A percentile compares a stretch with the other conserved stretches of the same genome.
These are phyloP conservation scores for Pyralis farinalis DNA, from an alignment of 2,888 invertebrate genomes.

Conservation along the genomic window DNA sequence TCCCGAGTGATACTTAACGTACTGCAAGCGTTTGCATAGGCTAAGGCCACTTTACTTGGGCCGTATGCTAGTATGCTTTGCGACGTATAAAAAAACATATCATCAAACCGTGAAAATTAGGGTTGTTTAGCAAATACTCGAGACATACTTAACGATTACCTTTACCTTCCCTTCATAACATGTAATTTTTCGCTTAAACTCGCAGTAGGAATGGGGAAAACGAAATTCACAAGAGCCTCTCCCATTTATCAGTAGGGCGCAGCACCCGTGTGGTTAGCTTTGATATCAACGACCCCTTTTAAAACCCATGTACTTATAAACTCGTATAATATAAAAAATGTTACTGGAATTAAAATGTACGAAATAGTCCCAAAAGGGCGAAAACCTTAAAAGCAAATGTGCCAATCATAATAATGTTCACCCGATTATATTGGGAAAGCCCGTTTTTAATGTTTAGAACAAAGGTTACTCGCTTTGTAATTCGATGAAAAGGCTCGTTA, in stretches of 20 bases:
- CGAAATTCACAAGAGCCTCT: slow-evolving; percentile 4
- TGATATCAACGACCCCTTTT: slow-evolving; percentile 3
- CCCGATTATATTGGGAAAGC: background rate
- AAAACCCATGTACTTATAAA: background rate
- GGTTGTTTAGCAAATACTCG: background rate
- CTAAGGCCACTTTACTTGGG: no score
- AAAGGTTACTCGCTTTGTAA: background rate
- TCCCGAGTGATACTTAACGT: no score
- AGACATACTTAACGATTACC: background rate
- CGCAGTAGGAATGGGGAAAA: background rate
- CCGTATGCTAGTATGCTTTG: no score
- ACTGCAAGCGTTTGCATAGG: no score
- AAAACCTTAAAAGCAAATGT: background rate
- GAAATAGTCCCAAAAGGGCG: no score
- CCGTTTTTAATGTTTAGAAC: no score
- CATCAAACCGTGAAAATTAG: background rate
- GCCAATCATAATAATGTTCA: background rate
- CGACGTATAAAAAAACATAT: no score
- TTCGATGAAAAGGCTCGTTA: slow-evolving; percentile 10
- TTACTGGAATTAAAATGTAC: no score
- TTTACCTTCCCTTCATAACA: background rate
- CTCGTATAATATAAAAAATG: no score
- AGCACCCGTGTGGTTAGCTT: slow-evolving; percentile 4
- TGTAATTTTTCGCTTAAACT: background rate
- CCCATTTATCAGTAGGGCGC: slow-evolving; percentile 5